These are phyloP conservation scores for Thunnus maccoyii DNA, from an alignment of 2,113 vertebrate genomes.

Conservation along the genomic window DNA sequence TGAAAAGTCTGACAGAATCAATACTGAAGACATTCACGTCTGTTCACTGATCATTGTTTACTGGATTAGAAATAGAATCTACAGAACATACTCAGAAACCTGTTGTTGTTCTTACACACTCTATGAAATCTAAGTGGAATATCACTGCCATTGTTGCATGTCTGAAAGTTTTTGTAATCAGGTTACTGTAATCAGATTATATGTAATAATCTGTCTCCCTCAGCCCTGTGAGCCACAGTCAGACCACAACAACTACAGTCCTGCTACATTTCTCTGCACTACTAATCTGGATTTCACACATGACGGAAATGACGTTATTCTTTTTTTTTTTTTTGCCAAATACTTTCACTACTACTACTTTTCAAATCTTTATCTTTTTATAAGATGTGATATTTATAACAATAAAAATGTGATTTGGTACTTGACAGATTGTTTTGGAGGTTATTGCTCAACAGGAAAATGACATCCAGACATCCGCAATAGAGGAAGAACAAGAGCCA, in stretches of 20 bases:
- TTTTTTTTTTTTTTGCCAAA: conserved; percentile 40
- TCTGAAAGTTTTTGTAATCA: conserved; percentile 9
- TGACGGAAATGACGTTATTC: conserved; percentile 14
- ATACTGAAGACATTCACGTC: no score
- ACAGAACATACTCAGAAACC: neutral
- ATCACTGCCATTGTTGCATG: neutral
- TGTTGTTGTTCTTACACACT: neutral
- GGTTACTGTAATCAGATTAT: conserved; percentile 25
- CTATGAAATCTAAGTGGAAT: neutral
- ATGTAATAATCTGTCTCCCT: neutral
- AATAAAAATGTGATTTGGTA: conserved; percentile 83
- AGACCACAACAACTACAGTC: conserved; percentile 8
- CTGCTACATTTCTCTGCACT: conserved; percentile 62
- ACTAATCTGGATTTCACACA: conserved; percentile 59
- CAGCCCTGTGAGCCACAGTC: conserved; percentile 5
- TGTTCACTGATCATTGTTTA: neutral
- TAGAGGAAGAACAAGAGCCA: conserved; percentile 41
- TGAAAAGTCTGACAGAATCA: no score
- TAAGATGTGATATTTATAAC: conserved; percentile 86
- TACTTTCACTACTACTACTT: conserved; percentile 61
- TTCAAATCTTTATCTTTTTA: conserved; percentile 75
- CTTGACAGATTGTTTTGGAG: conserved; percentile 11
- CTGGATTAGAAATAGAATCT: neutral
- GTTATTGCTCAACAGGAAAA: neutral
- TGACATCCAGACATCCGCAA: neutral